These are phyloP conservation scores for Apistogramma diplotaenia DNA, from an alignment of 2,113 vertebrate species.

Conservation along the genomic window DNA sequence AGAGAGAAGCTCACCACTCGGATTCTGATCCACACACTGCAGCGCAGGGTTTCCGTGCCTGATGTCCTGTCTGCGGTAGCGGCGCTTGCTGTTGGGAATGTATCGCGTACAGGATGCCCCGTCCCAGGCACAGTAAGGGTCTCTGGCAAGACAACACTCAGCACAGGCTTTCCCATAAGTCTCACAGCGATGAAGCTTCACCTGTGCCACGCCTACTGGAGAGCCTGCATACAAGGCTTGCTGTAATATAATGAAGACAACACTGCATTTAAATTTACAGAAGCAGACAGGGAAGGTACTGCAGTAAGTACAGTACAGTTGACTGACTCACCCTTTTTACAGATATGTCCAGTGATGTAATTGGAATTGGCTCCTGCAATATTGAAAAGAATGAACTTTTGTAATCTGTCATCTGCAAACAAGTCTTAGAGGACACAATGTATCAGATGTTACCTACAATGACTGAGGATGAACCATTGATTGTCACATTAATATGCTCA, in stretches of 20 bases:
- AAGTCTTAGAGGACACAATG: not conserved
- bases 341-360: conserved; percentile 92
- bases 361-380: conserved; percentile 82
- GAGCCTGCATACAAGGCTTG: conserved; percentile 89
- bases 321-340: conserved; percentile 86
- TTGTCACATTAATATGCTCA: not conserved
- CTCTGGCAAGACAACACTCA: conserved; percentile 93
- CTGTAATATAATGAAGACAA: conserved; percentile 57
- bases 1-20: conserved; percentile 75
- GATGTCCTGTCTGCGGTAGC: conserved; percentile 84
- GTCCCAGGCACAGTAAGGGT: conserved; percentile 94
- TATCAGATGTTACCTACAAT: not conserved
- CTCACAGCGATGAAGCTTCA: conserved; percentile 87
- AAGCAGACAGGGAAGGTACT: not conserved
- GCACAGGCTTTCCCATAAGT: conserved; percentile 89
- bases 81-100: conserved; percentile 78
- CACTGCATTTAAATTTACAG: not conserved
- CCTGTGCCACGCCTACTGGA: conserved; percentile 80
- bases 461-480: not conserved
- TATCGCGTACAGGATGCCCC: conserved; percentile 82
- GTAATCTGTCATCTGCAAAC: not conserved
- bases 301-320: not conserved
- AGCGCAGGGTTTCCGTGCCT: conserved; percentile 82
- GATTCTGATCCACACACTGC: conserved; percentile 89
- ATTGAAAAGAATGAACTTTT: not conserved